Percentiles rank a stretch among this genome's conserved stretches.
Conservation (phyloP, 2,888 invertebrate species). For the Drosophila setosimentum region DNA sequence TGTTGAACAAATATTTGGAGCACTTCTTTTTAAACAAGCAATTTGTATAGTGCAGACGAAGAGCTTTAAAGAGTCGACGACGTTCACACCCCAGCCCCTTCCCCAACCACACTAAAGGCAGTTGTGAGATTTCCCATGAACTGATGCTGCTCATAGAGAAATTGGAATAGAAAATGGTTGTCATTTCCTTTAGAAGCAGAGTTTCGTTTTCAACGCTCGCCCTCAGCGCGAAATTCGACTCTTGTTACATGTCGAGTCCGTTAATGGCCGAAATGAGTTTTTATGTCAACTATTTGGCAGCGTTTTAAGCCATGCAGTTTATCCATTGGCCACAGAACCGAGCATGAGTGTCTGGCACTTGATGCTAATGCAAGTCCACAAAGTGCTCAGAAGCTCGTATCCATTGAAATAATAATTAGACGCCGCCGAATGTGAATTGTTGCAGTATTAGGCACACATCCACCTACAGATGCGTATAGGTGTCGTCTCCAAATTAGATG, state of each 20-base stretch:
- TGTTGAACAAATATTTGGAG: slow-evolving; percentile 65
- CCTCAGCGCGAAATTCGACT: slow-evolving; percentile 22
- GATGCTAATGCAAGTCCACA: slow-evolving; percentile 40
- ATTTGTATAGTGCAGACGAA: slow-evolving; percentile 59
- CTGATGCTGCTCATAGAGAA: slow-evolving; percentile 20
- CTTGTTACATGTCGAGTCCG: slow-evolving; percentile 35
- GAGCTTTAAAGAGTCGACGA: slow-evolving; percentile 63
- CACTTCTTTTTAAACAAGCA: slow-evolving; percentile 69
- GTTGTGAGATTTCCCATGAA: slow-evolving; percentile 71
- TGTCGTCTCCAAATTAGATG: slow-evolving; percentile 43
- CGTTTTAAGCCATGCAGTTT: slow-evolving; percentile 37
- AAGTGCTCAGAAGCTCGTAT: slow-evolving; percentile 31
- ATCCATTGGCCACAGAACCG: slow-evolving; percentile 26
- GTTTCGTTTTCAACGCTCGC: slow-evolving; percentile 13
- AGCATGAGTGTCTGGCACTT: slow-evolving; percentile 8
- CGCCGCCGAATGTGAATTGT: slow-evolving; percentile 47
- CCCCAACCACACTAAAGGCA: slow-evolving; percentile 36
- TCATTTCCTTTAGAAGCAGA: slow-evolving; percentile 62
- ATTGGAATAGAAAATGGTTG: slow-evolving; percentile 63
- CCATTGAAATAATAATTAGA: slow-evolving; percentile 78
- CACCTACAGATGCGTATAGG: slow-evolving; percentile 6
- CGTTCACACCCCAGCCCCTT: slow-evolving; percentile 8
- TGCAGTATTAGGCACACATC: slow-evolving; percentile 37
- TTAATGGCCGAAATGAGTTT: slow-evolving; percentile 70
- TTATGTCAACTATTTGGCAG: slow-evolving; percentile 58